A percentile compares a stretch with the other conserved stretches of the same genome.
Conservation (phyloP, 1,140 invertebrate species). For the Drosophila ohnishii region DNA sequence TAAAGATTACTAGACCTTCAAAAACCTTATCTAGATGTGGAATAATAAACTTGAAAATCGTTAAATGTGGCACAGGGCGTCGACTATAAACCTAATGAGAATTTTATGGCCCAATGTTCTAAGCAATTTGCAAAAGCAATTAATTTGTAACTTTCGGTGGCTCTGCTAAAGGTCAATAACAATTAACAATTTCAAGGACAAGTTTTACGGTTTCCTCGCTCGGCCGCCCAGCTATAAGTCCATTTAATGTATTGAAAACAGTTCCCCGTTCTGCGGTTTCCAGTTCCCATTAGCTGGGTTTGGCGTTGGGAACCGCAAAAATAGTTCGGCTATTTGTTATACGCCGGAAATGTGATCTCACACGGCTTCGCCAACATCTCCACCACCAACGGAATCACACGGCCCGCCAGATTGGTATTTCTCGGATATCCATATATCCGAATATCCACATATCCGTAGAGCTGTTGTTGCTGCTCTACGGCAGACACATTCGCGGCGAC, state of each 20-base stretch:
- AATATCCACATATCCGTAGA: background rate
- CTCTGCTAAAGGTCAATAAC: slow-evolving; percentile 57
- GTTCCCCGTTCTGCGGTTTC: slow-evolving; percentile 32
- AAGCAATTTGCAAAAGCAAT: slow-evolving; percentile 47
- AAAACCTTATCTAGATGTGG: background rate
- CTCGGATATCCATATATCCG: slow-evolving; percentile 7
- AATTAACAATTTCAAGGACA: slow-evolving; percentile 43
- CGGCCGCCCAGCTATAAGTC: background rate
- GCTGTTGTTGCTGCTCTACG: background rate
- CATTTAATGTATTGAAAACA: slow-evolving; percentile 9
- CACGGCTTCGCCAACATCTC: background rate
- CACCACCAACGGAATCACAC: slow-evolving; percentile 28
- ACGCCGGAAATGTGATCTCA: slow-evolving; percentile 40
- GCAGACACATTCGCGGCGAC: slow-evolving; percentile 30
- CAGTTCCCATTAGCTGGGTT: slow-evolving; percentile 25
- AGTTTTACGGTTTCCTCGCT: slow-evolving; percentile 31
- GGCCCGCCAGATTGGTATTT: slow-evolving; percentile 19
- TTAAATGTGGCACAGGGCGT: slow-evolving; percentile 24
- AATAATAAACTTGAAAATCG: slow-evolving; percentile 18
- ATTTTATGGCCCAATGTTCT: slow-evolving; percentile 52
- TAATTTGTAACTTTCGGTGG: slow-evolving; percentile 42
- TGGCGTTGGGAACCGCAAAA: slow-evolving; percentile 31
- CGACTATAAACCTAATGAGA: slow-evolving; percentile 42
- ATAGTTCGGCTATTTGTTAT: slow-evolving; percentile 12
- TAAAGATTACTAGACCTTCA: background rate